Evolutionary conservation across 2,888 invertebrate genomes (phyloP), one percentile per base, ranked within the genome.

Genomic region (Apamea epomidion): DNA sequence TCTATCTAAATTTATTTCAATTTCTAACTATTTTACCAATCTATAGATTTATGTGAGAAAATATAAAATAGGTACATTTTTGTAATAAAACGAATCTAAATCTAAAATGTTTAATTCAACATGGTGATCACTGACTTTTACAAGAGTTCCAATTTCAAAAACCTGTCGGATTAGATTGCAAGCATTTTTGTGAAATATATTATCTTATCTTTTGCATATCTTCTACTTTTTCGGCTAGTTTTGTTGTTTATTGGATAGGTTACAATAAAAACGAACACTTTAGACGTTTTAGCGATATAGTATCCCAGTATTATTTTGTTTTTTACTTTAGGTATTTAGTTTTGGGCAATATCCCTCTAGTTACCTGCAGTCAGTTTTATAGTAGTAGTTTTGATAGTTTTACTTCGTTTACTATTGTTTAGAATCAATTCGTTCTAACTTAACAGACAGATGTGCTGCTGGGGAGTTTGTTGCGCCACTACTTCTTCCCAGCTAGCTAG

Each of bases 111-210:
- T 42, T 14, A 54, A 62, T 77, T 60, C 71, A 72, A 67, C 67
- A 54, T 72, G 58, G 60, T 81, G 81, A 85, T 84, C 85, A 84
- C 54, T 84, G 84, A 84, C 83, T 82, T 84, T 78, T 74, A 84
- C n/a, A 58, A 82, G 69, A 82, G 69, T 85, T 82, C 75, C 42
- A 82, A 84, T 78, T 84, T 85, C 58, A 71, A 68, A 85, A 74
- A 82, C 84, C 70, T 76, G 84, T 82, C 58, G 48, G 74, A 84
- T 77, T 62, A 64, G 62, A 37, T 65, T 51, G 78, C 69, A 64
- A 78, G 73, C 18, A 74, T 84, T 75, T 60, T 76, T 51, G 32
- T 76, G 12, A 69, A 70, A 68, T 75, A 72, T n/a, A 68, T 42
- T 84, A 69, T n/a, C 6, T 18, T 37, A 37, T 37, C 1, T 67